These are phyloP conservation scores for Nomia melanderi DNA, from an alignment of 1,140 invertebrate genomes.

Conservation along the genomic window DNA sequence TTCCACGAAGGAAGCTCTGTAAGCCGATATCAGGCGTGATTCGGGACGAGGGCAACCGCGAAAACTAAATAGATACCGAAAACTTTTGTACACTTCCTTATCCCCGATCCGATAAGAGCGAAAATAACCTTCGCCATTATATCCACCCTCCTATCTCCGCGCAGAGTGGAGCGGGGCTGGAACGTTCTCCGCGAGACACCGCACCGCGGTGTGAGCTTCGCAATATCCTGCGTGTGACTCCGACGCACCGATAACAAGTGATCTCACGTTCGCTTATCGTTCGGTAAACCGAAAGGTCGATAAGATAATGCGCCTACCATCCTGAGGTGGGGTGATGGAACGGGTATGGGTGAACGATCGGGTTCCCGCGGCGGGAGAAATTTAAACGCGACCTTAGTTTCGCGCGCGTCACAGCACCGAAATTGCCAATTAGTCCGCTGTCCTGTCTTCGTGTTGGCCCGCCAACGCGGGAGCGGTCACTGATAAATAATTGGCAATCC, in stretches of 20 bases:
- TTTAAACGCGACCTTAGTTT: slow-evolving; percentile 37
- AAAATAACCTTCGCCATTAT: background rate
- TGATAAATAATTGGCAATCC: slow-evolving; percentile 71
- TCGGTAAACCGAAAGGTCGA: background rate
- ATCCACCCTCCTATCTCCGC: background rate
- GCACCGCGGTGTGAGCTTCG: no score
- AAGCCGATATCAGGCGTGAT: no score
- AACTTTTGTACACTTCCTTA: background rate
- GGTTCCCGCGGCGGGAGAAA: background rate
- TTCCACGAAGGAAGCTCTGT: no score
- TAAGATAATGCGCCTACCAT: slow-evolving; percentile 27
- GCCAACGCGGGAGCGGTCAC: slow-evolving; percentile 16
- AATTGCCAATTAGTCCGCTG: slow-evolving; percentile 68
- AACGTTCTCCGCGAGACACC: background rate
- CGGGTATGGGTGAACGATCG: background rate
- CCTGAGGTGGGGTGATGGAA: no score
- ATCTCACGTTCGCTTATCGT: slow-evolving; percentile 13
- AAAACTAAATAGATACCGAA: background rate
- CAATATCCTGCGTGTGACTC: background rate
- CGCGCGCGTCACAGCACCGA: slow-evolving; percentile 32
- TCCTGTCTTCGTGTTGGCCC: slow-evolving; percentile 49
- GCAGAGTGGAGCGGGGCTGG: no score
- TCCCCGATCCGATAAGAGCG: background rate
- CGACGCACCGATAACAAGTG: slow-evolving; percentile 20
- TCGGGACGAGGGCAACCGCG: no score